Percentiles rank a stretch among this genome's conserved stretches.
These are phyloP conservation scores for Chamaea fasciata DNA, from an alignment of 2,113 vertebrate species.

Conservation along the genomic window DNA sequence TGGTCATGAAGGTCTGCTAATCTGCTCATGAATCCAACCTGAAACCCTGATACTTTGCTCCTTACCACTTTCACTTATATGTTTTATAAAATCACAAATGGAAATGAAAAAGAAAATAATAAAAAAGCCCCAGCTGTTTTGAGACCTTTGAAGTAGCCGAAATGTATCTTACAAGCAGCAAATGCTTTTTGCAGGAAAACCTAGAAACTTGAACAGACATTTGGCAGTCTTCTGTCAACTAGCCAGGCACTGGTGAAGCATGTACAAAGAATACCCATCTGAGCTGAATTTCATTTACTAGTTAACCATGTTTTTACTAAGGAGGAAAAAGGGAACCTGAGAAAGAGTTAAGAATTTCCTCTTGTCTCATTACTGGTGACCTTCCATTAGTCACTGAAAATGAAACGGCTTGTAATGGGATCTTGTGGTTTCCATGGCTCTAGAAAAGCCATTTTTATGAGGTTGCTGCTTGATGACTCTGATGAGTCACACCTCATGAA, in stretches of 20 bases:
- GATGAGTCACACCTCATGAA: constrained; percentile 23
- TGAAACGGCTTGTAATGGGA: constrained; percentile 1
- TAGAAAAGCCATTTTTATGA: constrained; percentile 35
- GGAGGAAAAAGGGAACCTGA: not conserved
- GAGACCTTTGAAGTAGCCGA: not conserved
- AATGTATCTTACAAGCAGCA: not conserved
- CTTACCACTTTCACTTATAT: not conserved
- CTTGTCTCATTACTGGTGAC: not conserved
- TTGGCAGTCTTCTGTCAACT: not conserved
- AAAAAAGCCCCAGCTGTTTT: not conserved
- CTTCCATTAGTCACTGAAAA: constrained; percentile 28
- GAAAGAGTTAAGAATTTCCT: constrained; percentile 52
- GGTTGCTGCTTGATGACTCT: not conserved
- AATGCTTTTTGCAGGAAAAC: not conserved
- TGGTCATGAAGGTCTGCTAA: not conserved
- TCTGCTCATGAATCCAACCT: not conserved
- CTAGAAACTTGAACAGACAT: not conserved
- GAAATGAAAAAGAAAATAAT: not conserved
- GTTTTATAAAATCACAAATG: not conserved
- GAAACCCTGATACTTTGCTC: not conserved
- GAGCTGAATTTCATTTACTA: constrained; percentile 6
- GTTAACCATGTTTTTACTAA: not conserved
- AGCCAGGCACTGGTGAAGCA: not conserved
- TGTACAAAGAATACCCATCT: not conserved
- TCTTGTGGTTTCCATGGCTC: constrained; percentile 31